Evolutionary conservation across 2,888 invertebrate genomes (phyloP).

Genomic region (Leptinotarsa rubiginosa): DNA sequence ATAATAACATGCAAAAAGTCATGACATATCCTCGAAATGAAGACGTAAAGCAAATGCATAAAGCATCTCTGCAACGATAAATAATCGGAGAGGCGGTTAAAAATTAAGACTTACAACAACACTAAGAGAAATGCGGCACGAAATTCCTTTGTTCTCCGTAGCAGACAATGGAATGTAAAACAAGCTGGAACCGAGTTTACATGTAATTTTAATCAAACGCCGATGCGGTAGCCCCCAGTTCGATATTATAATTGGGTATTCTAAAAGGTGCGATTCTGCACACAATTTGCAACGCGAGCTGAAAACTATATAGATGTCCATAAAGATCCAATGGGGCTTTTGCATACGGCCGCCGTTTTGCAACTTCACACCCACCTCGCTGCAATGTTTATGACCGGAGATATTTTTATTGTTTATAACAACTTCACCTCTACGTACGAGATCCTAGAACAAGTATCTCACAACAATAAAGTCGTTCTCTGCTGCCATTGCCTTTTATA

Average conservation of each 20-base stretch:
- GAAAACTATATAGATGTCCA: constrained; percentile 49
- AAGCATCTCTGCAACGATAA: constrained; percentile 60
- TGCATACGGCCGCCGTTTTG: constrained; percentile 58
- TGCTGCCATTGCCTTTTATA: constrained; percentile 4
- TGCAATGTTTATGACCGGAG: constrained; percentile 52
- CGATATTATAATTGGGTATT: constrained; percentile 66
- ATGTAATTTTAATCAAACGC: constrained; percentile 68
- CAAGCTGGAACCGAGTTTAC: constrained; percentile 66
- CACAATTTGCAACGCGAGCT: constrained; percentile 64
- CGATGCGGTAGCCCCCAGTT: constrained; percentile 61
- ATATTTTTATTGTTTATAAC: constrained; percentile 61
- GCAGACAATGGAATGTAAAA: constrained; percentile 68
- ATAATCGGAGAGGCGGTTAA: constrained; percentile 60
- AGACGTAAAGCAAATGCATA: constrained; percentile 59
- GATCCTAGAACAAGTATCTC: constrained; percentile 45
- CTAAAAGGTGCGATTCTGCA: constrained; percentile 65
- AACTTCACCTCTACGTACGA: constrained; percentile 52
- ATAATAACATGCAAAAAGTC: constrained; percentile 3
- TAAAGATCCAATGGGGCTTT: constrained; percentile 45
- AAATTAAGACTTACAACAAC: constrained; percentile 62
- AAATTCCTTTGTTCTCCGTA: constrained; percentile 65
- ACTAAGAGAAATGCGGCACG: constrained; percentile 64
- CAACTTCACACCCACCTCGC: constrained; percentile 59
- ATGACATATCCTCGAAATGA: constrained; percentile 45
- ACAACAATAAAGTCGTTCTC: constrained; percentile 28